These are phyloP conservation scores for Danio choprae DNA, from an alignment of 2,797 vertebrate genomes.

Conservation along the genomic window DNA sequence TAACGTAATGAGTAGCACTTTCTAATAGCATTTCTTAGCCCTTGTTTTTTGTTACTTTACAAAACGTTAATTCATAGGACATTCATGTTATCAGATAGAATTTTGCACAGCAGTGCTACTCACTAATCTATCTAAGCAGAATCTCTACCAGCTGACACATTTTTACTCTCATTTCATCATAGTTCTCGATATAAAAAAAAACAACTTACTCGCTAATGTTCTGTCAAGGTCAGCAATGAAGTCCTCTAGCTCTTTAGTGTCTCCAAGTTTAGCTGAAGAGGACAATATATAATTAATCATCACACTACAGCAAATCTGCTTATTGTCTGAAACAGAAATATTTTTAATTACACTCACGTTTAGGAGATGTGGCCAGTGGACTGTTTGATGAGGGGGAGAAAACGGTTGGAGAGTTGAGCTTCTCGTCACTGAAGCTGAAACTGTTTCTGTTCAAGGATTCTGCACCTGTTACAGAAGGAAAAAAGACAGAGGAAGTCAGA, in stretches of 20 bases:
- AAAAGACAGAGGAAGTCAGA: slow-evolving; percentile 14
- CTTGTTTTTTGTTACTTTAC: too few relatives aligned
- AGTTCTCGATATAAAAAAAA: too few relatives aligned
- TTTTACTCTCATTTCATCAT: neutral
- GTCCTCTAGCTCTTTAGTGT: slow-evolving; percentile 97
- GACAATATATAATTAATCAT: neutral
- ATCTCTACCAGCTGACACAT: neutral
- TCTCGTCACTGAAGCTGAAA: slow-evolving; percentile 94
- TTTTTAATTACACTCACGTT: slow-evolving; percentile 76
- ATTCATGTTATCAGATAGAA: too few relatives aligned
- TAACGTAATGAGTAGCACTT: too few relatives aligned
- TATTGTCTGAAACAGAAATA: neutral
- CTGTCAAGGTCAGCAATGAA: slow-evolving; percentile 97
- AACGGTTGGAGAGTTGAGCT: slow-evolving; percentile 87
- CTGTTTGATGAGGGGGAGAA: slow-evolving; percentile 77
- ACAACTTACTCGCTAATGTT: slow-evolving; percentile 92
- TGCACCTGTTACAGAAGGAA: slow-evolving; percentile 80
- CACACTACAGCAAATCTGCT: neutral
- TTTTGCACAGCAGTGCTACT: neutral
- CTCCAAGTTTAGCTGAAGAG: slow-evolving; percentile 91
- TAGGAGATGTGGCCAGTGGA: slow-evolving; percentile 80
- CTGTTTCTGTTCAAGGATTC: slow-evolving; percentile 91
- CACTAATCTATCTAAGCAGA: neutral
- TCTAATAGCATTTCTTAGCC: too few relatives aligned
- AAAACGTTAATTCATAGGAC: too few relatives aligned